Evolutionary conservation across 2,888 invertebrate species (phyloP).

Genomic region (Hyles lineata): DNA sequence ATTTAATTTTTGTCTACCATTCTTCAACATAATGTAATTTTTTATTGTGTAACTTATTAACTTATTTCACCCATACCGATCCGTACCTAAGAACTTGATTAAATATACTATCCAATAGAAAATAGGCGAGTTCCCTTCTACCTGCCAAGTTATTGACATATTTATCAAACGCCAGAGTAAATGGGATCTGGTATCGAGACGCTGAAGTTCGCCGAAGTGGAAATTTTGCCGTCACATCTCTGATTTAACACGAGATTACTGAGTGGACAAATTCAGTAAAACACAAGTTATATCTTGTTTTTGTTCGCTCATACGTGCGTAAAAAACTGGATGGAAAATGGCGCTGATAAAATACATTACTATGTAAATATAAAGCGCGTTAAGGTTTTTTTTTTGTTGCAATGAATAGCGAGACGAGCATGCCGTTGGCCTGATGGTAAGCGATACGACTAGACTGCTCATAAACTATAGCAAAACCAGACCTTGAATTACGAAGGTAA

Average conservation of each 20-base stretch:
- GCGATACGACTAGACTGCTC: no score
- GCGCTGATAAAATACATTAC: no score
- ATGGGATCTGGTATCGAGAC: conserved; percentile 8
- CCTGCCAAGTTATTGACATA: conserved; percentile 12
- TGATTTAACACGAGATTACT: conserved; percentile 15
- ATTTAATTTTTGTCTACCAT: no score
- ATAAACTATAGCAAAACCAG: no score
- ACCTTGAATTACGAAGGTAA: no score
- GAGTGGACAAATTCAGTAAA: conserved; percentile 7
- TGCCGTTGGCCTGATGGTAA: no score
- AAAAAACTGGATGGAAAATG: no score
- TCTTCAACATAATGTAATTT: no score
- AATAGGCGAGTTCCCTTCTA: not conserved
- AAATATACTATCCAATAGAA: not conserved
- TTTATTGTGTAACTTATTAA: no score
- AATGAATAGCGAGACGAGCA: no score
- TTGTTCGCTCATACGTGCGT: not conserved
- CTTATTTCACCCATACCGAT: not conserved
- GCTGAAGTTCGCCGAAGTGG: not conserved
- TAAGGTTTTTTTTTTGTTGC: no score
- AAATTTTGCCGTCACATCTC: conserved; percentile 11
- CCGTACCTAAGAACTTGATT: not conserved
- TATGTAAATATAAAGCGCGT: no score
- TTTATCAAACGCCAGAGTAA: conserved; percentile 17
- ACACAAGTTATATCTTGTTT: not conserved